Conservation (phyloP, 2,888 invertebrate species). For the Pseudeuparius sepicola region DNA sequence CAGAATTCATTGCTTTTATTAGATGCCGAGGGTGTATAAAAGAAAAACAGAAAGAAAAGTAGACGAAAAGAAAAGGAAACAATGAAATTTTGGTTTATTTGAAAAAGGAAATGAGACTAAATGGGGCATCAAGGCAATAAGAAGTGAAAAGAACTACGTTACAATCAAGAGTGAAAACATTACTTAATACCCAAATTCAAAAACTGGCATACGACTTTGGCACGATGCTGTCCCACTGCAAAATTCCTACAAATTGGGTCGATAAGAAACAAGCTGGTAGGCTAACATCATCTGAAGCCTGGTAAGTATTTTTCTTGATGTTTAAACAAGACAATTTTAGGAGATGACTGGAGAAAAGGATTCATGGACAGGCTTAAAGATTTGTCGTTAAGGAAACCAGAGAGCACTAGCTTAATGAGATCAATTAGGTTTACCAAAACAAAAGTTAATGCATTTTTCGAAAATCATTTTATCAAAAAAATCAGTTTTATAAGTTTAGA, state of each 20-base stretch:
- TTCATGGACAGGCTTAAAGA: conserved; percentile 13
- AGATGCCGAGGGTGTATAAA: conserved; percentile 8
- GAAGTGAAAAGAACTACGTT: conserved; percentile 9
- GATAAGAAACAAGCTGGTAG: conserved; percentile 10
- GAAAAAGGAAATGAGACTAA: conserved; percentile 6
- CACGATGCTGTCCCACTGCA: background rate
- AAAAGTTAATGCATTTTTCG: conserved; percentile 7
- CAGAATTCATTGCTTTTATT: conserved; percentile 6
- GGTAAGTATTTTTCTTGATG: too few species aligned
- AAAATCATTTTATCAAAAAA: too few species aligned
- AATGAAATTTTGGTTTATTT: conserved; percentile 12
- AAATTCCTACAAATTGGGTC: conserved; percentile 9
- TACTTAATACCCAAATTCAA: conserved; percentile 8
- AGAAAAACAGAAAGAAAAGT: conserved; percentile 9
- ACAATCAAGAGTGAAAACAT: too few species aligned
- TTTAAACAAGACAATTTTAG: too few species aligned
- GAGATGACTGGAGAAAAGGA: conserved; percentile 14
- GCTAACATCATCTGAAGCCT: too few species aligned
- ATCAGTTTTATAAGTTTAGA: too few species aligned
- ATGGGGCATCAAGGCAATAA: conserved; percentile 6
- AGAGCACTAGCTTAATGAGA: conserved; percentile 13
- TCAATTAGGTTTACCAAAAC: conserved; percentile 12
- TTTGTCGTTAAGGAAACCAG: conserved; percentile 13
- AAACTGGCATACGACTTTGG: conserved; percentile 11
- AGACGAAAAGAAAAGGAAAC: conserved; percentile 4